Conservation (phyloP, 2,888 invertebrate species). For the Acanthopleura granulata region DNA sequence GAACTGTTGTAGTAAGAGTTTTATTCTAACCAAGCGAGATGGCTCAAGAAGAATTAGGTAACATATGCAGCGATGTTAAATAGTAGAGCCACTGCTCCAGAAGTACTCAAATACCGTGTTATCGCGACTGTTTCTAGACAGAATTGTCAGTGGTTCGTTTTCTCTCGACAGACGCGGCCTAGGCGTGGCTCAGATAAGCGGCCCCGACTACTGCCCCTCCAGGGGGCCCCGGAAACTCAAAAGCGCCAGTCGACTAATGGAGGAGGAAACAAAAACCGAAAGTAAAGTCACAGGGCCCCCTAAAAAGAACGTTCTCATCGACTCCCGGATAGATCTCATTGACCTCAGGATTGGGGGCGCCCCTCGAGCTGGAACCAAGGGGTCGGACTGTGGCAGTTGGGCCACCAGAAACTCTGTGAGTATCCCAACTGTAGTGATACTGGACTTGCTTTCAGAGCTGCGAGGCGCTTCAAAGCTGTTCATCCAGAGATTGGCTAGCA, state of each 20-base stretch:
- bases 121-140: no score
- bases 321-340: not conserved
- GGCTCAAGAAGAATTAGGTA: no score
- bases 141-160: not conserved
- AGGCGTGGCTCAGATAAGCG: conserved; percentile 56
- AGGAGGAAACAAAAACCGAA: conserved; percentile 18
- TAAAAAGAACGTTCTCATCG: not conserved
- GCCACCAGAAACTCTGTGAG: not conserved
- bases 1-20: no score
- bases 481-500: no score
- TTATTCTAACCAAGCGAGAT: no score
- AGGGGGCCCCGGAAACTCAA: conserved; percentile 42
- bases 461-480: no score
- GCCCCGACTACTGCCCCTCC: conserved; percentile 59
- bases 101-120: no score
- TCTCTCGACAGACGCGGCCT: conserved; percentile 51
- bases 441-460: no score
- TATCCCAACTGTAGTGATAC: not conserved
- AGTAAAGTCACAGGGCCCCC: conserved; percentile 1
- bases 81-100: no score
- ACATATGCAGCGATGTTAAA: no score
- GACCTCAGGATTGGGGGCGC: not conserved
- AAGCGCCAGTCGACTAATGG: conserved; percentile 29
- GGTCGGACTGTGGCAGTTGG: conserved; percentile 4
- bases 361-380: not conserved